A percentile compares a stretch with the other conserved stretches of the same genome.
phyloP scores from a whole-genome alignment of 2,888 invertebrate genomes.

The Terebella lapidaria region DNA sequence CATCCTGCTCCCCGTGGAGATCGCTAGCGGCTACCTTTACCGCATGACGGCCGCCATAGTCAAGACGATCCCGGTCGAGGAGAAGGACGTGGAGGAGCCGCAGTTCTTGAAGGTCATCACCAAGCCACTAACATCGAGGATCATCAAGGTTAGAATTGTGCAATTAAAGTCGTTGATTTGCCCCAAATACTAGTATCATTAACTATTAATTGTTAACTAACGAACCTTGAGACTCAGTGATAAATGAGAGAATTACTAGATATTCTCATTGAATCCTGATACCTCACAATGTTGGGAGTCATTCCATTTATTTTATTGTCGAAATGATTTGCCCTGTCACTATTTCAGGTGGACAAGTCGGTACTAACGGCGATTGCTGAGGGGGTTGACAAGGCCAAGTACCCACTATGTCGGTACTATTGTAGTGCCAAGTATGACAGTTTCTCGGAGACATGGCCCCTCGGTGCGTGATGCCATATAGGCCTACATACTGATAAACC shows the following conservation, averaged over 20 bases:
- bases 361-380: conserved; percentile 32
- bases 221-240: too few relatives aligned
- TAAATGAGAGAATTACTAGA: too few relatives aligned
- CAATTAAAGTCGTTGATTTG: too few relatives aligned
- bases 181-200: too few relatives aligned
- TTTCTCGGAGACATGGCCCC: not conserved
- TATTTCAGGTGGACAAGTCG: conserved; percentile 34
- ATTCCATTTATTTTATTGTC: not conserved
- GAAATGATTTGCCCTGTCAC: not conserved
- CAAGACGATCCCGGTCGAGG: not conserved
- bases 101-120: conserved; percentile 52
- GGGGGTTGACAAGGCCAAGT: conserved; percentile 15
- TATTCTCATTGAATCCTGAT: too few relatives aligned
- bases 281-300: not conserved
- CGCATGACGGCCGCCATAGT: not conserved
- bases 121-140: conserved; percentile 53
- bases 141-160: conserved; percentile 39
- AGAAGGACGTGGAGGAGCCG: not conserved
- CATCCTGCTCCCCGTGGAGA: conserved; percentile 36
- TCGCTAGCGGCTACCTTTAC: not conserved
- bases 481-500: too few relatives aligned
- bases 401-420: conserved; percentile 15
- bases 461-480: not conserved
- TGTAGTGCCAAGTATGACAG: conserved; percentile 7
- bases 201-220: too few relatives aligned